These are phyloP conservation scores for Apantesis nais DNA, from an alignment of 2,888 invertebrate genomes.

Conservation along the genomic window DNA sequence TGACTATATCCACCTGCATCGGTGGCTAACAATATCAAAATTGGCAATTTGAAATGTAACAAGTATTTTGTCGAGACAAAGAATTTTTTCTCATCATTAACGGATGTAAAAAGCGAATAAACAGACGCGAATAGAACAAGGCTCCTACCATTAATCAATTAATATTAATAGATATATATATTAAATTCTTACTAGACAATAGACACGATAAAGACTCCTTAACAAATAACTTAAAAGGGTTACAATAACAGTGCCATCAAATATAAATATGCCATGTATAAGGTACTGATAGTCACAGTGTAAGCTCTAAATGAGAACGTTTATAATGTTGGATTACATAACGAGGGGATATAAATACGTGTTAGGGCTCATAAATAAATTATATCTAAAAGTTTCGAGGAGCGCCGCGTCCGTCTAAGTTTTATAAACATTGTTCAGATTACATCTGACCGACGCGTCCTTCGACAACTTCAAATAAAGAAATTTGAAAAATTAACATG, in stretches of 20 bases:
- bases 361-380: conserved; percentile 32
- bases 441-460: conserved; percentile 69
- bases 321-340: conserved; percentile 56
- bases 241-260: conserved; percentile 82
- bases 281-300: conserved; percentile 74
- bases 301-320: conserved; percentile 78
- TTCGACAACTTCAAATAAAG: conserved; percentile 47
- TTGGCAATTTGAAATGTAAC: conserved; percentile 65
- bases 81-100: conserved; percentile 66
- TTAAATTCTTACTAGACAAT: conserved; percentile 84
- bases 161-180: conserved; percentile 77
- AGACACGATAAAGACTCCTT: conserved; percentile 84
- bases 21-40: conserved; percentile 63
- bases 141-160: conserved; percentile 75
- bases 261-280: conserved; percentile 78
- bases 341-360: conserved; percentile 34
- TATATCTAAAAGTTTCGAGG: conserved; percentile 40
- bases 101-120: conserved; percentile 75
- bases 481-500: conserved; percentile 74
- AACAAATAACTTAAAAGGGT: conserved; percentile 83
- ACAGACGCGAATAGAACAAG: conserved; percentile 78
- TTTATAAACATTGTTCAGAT: conserved; percentile 76
- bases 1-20: conserved; percentile 64
- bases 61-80: conserved; percentile 60
- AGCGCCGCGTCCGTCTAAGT: conserved; percentile 58